A percentile compares a stretch with the other conserved stretches of the same genome.
Conservation (phyloP, 1,140 invertebrate species). For the Nasonia longicornis region DNA sequence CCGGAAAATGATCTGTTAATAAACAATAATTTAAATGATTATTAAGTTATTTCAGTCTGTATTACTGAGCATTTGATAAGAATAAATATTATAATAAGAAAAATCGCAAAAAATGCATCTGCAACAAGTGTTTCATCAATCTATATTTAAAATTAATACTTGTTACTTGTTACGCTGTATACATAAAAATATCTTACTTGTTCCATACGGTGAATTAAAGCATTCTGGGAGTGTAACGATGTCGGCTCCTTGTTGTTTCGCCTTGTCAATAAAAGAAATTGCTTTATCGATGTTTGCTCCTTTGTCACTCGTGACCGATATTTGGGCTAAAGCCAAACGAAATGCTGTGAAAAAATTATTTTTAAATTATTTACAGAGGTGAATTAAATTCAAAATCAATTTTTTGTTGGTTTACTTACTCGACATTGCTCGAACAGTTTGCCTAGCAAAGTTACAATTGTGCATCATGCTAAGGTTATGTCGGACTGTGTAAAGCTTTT, state of each 20-base stretch:
- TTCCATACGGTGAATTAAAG: constrained; percentile 95
- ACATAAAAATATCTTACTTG: constrained; percentile 67
- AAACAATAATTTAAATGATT: not conserved
- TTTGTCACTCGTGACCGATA: constrained; percentile 82
- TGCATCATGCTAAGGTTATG: constrained; percentile 56
- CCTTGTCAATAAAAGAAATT: constrained; percentile 78
- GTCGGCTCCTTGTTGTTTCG: constrained; percentile 80
- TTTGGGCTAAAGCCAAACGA: constrained; percentile 82
- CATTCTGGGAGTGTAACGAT: constrained; percentile 90
- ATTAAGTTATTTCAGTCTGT: not conserved
- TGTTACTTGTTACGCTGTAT: not conserved
- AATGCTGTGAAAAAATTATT: constrained; percentile 55
- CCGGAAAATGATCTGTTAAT: constrained; percentile 78
- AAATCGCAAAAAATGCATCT: not conserved
- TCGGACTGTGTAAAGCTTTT: not conserved
- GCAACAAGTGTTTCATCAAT: not conserved
- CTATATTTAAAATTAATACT: not conserved
- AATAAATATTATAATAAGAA: too few relatives aligned
- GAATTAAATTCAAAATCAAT: not conserved
- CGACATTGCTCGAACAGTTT: constrained; percentile 53
- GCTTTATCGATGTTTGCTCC: constrained; percentile 81
- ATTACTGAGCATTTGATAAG: not conserved
- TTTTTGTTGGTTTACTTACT: constrained; percentile 50
- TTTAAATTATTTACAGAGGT: not conserved
- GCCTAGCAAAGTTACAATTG: constrained; percentile 37